phyloP scores from a whole-genome alignment of 2,113 vertebrate genomes.

The Geococcyx californianus region DNA sequence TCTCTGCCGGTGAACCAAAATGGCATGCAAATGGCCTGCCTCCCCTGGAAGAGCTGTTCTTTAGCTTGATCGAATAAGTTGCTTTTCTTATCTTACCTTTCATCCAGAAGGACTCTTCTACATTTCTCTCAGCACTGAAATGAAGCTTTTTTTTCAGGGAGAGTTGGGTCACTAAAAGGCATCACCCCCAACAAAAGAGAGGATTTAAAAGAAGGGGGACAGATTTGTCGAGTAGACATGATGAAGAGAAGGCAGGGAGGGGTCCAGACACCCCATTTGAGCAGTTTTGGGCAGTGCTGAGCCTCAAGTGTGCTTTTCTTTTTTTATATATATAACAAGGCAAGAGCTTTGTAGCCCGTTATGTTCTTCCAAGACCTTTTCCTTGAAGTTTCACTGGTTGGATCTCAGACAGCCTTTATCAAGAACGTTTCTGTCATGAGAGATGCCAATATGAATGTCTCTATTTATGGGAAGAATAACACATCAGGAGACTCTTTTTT shows the following conservation, averaged over 20 bases:
- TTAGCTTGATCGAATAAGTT: conserved; percentile 50
- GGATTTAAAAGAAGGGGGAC: background rate
- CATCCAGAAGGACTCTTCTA: conserved; percentile 7
- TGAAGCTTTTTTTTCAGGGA: background rate
- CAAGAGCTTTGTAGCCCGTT: background rate
- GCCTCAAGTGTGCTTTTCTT: rapidly evolving
- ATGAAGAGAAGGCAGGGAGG: background rate
- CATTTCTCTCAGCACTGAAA: background rate
- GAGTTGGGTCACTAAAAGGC: background rate
- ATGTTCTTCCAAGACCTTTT: background rate
- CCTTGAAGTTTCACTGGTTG: background rate
- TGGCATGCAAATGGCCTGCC: background rate
- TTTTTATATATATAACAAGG: background rate
- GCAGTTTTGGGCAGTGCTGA: background rate
- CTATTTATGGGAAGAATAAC: background rate
- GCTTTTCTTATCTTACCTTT: conserved; percentile 53
- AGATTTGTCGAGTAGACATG: background rate
- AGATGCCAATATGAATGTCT: background rate
- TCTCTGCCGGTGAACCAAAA: background rate
- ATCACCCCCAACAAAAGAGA: background rate
- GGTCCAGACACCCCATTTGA: background rate
- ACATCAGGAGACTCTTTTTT: background rate
- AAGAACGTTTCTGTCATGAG: background rate
- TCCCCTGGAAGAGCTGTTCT: conserved; percentile 31
- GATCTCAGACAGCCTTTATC: background rate